Evolutionary conservation across 2,797 vertebrate species (phyloP), one percentile per base, ranked within the genome.

Genomic region (Aphelocoma californica): DNA sequence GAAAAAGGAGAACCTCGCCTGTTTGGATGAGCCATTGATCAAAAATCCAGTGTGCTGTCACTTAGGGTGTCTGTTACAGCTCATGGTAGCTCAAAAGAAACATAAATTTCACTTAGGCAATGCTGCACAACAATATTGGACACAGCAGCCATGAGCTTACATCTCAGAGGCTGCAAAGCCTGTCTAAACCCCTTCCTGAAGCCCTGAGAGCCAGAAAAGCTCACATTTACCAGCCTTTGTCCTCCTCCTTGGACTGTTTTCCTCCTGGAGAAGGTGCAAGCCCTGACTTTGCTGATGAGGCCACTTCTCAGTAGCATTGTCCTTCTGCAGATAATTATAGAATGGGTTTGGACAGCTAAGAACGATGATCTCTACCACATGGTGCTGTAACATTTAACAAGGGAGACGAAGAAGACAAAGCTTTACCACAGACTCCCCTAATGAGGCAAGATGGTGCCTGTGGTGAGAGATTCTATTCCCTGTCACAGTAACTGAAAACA

Each of bases 381-480:
- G 70, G 42, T 19, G 29, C 65, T 78, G 57, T 48, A 83, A 72
- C 70, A 64, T 93, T 94, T 92, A 54, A 92, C 47, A 62, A 93
- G 62, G 54, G 47, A 95, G 70, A 18, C 6, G 16, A 81, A 54
- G 83, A 92, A 91, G 58, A 90, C 74, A 88, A 92, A 87, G 50
- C 67, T 81, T 93, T 70, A 91, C 88, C 81, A 92, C 89, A 94
- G 67, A 65, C 28, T 57, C 42, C 45, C 25, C 61, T 83, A 34
- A 34, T 69, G 93, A 84, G 70, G 65, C 54, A 78, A 78, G 64
- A 82, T 71, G 81, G 87, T 66, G 84, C 61, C 78, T 91, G 92
- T 77, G 96, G 84, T 73, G 44, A 93, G 86, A 47, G 21, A 12
- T 69, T 32, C 48, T 72, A 20, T 53, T 90, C 50, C n/a, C 54